Percentiles rank a stretch among this genome's conserved stretches.
These are phyloP conservation scores for Umimayanthus kanabou DNA, from an alignment of 92 coral and sea anemone genomes.

Conservation along the genomic window DNA sequence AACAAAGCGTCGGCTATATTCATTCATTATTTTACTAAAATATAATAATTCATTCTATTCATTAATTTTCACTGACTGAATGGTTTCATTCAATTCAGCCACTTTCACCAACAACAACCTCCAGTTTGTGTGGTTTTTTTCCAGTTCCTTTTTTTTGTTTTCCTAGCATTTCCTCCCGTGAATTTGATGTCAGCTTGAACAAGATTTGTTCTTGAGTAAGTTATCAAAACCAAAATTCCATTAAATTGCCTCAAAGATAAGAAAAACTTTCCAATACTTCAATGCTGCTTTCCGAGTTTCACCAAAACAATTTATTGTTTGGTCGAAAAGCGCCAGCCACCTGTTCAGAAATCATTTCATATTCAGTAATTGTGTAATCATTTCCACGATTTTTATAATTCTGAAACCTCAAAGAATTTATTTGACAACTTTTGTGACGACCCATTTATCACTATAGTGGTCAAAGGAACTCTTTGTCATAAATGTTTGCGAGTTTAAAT, in stretches of 20 bases:
- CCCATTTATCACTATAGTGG: background rate
- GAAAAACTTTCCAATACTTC: background rate
- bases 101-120: background rate
- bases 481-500: background rate
- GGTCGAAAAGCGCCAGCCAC: slow-evolving; percentile 7
- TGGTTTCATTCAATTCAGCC: background rate
- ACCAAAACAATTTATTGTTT: background rate
- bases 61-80: background rate
- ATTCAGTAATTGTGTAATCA: background rate
- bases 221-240: background rate
- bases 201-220: background rate
- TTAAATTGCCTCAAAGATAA: background rate
- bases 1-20: slow-evolving; percentile 1
- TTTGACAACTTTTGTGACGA: slow-evolving; percentile 12
- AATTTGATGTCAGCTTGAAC: background rate
- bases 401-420: slow-evolving; percentile 11
- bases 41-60: background rate
- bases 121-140: background rate
- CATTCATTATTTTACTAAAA: background rate
- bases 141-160: background rate
- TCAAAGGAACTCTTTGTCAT: background rate
- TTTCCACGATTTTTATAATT: background rate
- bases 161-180: background rate
- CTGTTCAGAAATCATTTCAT: slow-evolving; percentile 18
- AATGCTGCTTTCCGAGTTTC: background rate